Evolutionary conservation across 2,113 vertebrate species (phyloP), one percentile per base, ranked within the genome.

Genomic region (Antennarius striatus): DNA sequence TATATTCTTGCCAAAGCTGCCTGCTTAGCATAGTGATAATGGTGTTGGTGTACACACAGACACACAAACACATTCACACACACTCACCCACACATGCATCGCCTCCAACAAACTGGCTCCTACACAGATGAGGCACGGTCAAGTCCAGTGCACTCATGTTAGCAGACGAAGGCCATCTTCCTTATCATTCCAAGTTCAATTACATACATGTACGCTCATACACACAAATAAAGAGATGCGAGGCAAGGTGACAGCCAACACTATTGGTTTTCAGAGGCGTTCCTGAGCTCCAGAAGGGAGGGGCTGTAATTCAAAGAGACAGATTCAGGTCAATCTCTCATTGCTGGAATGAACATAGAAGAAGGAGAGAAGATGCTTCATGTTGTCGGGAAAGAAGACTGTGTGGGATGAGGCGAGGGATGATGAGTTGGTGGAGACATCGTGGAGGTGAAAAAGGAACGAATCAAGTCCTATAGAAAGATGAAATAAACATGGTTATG

Each of bases 261-360:
- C 63, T 73, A 67, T 82, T 78, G 80, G 63, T 73, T 82, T 85
- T 83, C n/a, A 6, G 69, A 86, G 74, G 67, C 83, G 75, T 68
- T 84, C 57, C 62, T 79, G 75, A 79, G 79, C 79, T 49, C 59
- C 55, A 48, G 75, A 77, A 16, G 70, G 75, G 79, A 79, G 42
- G 66, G 68, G 69, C 63, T 77, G 17, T 89, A 89, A 89, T 85
- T 77, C 71, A 84, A 82, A 72, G 71, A 88, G 90, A 91, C 90
- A 84, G 75, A 90, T 90, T 86, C 77, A 86, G 90, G 87, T 88
- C 86, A 82, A 45, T 89, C 85, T 81, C 68, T 87, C 79, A 89
- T 77, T 48, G 72, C 72, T 56, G 64, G 55, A 72, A 84, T 79
- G 79, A 80, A 84, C 71, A 81, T 75, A 75, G 62, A 61, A 73